Percentiles rank a stretch among this genome's conserved stretches.
These are phyloP conservation scores for Melanotaenia trifasciata DNA, from an alignment of 2,797 vertebrate species.

Conservation along the genomic window DNA sequence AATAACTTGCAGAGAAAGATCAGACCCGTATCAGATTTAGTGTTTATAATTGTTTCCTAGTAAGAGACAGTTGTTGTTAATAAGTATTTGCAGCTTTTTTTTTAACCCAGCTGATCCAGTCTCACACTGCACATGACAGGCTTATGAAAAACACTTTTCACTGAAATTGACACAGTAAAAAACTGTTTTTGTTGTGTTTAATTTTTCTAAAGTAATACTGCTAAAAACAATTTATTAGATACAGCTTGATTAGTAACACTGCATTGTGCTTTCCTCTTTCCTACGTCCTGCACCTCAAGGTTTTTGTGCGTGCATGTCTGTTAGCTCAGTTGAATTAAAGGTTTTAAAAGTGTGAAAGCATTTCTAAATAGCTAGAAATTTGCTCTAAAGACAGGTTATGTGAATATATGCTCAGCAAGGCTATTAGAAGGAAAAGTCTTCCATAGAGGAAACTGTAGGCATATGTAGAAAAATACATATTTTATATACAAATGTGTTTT, in stretches of 20 bases:
- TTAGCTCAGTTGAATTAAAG: slow-evolving; percentile 51
- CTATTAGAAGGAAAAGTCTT: slow-evolving; percentile 56
- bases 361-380: slow-evolving; percentile 79
- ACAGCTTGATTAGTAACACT: slow-evolving; percentile 52
- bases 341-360: slow-evolving; percentile 73
- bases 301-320: slow-evolving; percentile 30
- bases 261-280: slow-evolving; percentile 54
- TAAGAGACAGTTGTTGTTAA: slow-evolving; percentile 36
- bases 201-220: slow-evolving; percentile 29
- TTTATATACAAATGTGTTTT: slow-evolving; percentile 12
- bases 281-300: slow-evolving; percentile 16
- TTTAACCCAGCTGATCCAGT: slow-evolving; percentile 41
- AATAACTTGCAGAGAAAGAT: slow-evolving; percentile 15
- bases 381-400: slow-evolving; percentile 67
- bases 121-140: slow-evolving; percentile 32
- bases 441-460: slow-evolving; percentile 41
- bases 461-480: slow-evolving; percentile 17
- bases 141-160: slow-evolving; percentile 57
- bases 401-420: slow-evolving; percentile 62
- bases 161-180: slow-evolving; percentile 35
- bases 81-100: slow-evolving; percentile 49
- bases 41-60: slow-evolving; percentile 26
- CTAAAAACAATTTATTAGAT: slow-evolving; percentile 66
- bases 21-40: slow-evolving; percentile 19
- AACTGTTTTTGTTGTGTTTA: neutral